A percentile compares a stretch with the other conserved stretches of the same genome.
Conservation (phyloP, 1,140 invertebrate species). For the Drepana arcuata region DNA sequence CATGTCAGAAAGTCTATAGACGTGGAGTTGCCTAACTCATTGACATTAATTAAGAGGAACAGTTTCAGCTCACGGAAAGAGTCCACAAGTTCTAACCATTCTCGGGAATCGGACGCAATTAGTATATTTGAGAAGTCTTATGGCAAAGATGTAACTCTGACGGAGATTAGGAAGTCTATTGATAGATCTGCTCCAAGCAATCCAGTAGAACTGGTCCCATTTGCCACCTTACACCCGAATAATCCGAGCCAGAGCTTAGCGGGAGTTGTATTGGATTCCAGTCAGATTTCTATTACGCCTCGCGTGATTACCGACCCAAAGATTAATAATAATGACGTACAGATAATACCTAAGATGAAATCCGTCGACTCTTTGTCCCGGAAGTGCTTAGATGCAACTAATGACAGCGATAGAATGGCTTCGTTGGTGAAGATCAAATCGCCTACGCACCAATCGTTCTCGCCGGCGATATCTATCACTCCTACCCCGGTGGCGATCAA, state of each 20-base stretch:
- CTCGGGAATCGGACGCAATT: constrained; percentile 61
- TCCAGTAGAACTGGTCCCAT: constrained; percentile 49
- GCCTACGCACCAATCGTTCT: constrained; percentile 30
- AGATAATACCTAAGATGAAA: constrained; percentile 39
- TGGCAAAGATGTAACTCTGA: constrained; percentile 67
- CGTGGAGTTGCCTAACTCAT: constrained; percentile 61
- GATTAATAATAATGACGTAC: constrained; percentile 28
- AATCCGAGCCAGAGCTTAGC: constrained; percentile 28
- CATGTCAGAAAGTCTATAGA: constrained; percentile 62
- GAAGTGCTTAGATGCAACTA: constrained; percentile 40
- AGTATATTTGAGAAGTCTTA: constrained; percentile 67
- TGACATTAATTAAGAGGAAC: constrained; percentile 65
- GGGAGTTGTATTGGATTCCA: constrained; percentile 43
- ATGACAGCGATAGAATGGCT: constrained; percentile 38
- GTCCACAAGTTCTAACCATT: constrained; percentile 64
- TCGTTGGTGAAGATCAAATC: constrained; percentile 50
- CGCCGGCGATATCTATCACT: constrained; percentile 35
- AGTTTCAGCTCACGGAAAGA: constrained; percentile 60
- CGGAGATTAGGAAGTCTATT: constrained; percentile 67
- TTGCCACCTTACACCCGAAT: constrained; percentile 49
- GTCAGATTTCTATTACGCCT: constrained; percentile 53
- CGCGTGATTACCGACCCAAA: constrained; percentile 39
- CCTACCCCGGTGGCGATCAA: constrained; percentile 43
- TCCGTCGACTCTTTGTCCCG: constrained; percentile 41
- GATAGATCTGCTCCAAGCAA: constrained; percentile 42